phyloP scores from a whole-genome alignment of 2,888 invertebrate species.

The Napeogenes sylphis region DNA sequence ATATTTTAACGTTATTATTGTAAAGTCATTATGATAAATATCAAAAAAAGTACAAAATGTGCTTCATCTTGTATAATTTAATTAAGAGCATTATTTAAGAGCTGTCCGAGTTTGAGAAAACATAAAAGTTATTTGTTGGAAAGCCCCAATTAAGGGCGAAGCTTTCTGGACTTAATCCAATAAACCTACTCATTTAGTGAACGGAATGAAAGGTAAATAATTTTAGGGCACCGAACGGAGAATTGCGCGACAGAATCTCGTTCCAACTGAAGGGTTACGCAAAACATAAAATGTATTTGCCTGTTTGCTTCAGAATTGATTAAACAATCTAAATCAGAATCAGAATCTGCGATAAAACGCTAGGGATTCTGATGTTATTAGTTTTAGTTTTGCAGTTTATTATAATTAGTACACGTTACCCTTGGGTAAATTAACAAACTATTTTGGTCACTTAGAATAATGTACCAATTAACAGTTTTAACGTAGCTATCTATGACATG shows the following conservation, averaged over 20 bases:
- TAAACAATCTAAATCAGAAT: conserved; percentile 45
- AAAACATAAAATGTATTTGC: conserved; percentile 35
- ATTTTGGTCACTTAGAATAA: not conserved
- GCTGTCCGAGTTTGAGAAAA: conserved; percentile 73
- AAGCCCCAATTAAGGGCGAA: conserved; percentile 75
- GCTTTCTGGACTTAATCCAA: conserved; percentile 76
- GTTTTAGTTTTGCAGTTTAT: conserved; percentile 32
- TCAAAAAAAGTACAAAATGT: conserved; percentile 16
- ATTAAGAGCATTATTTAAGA: conserved; percentile 71
- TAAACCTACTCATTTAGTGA: conserved; percentile 76
- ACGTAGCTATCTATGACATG: too few species aligned
- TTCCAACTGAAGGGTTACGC: conserved; percentile 44
- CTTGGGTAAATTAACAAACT: conserved; percentile 1
- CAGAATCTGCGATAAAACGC: conserved; percentile 40
- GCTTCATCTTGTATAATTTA: conserved; percentile 53
- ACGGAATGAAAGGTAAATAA: conserved; percentile 74
- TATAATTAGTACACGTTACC: conserved; percentile 21
- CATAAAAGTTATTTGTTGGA: conserved; percentile 74
- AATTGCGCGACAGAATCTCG: conserved; percentile 50
- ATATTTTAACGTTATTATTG: too few species aligned
- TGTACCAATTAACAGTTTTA: too few species aligned
- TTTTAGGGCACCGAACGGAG: conserved; percentile 56
- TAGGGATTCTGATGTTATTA: conserved; percentile 36
- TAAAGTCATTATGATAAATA: too few species aligned
- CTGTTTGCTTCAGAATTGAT: conserved; percentile 42